phyloP scores from a whole-genome alignment of 2,797 vertebrate species.

The Sphenodon punctatus region DNA sequence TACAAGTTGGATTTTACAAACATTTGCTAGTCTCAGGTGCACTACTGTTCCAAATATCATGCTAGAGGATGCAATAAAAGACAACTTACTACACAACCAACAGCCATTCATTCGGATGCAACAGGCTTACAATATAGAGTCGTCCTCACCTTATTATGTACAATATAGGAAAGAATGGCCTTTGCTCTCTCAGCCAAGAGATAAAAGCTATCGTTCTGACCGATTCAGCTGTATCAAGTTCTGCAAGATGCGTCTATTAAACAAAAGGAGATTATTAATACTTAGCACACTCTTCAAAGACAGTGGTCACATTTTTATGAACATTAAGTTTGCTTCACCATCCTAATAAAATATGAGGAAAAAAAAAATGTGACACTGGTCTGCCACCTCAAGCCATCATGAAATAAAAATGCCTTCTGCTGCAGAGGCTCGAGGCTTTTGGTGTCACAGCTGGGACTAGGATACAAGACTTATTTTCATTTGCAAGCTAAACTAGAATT shows the following conservation, averaged over 20 bases:
- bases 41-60: too few species aligned
- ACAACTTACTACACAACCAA: not conserved
- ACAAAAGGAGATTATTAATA: conserved; percentile 27
- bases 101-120: not conserved
- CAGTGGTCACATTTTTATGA: too few species aligned
- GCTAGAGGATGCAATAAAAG: too few species aligned
- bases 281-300: too few species aligned
- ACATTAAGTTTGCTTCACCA: too few species aligned
- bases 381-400: not conserved
- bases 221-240: conserved; percentile 93
- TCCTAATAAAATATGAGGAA: too few species aligned
- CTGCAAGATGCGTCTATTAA: conserved; percentile 87
- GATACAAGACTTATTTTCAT: not conserved
- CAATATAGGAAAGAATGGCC: conserved; percentile 90
- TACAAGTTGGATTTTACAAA: too few species aligned
- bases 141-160: conserved; percentile 89
- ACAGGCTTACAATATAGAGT: not conserved
- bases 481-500: not conserved
- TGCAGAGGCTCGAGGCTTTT: not conserved
- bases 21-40: too few species aligned
- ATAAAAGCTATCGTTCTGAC: conserved; percentile 86
- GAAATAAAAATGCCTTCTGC: not conserved
- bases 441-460: not conserved
- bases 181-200: conserved; percentile 92
- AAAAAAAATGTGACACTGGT: too few species aligned